Evolutionary conservation across 2,113 vertebrate genomes (phyloP), one percentile per base, ranked within the genome.

Genomic region (Trichomycterus rosablanca): DNA sequence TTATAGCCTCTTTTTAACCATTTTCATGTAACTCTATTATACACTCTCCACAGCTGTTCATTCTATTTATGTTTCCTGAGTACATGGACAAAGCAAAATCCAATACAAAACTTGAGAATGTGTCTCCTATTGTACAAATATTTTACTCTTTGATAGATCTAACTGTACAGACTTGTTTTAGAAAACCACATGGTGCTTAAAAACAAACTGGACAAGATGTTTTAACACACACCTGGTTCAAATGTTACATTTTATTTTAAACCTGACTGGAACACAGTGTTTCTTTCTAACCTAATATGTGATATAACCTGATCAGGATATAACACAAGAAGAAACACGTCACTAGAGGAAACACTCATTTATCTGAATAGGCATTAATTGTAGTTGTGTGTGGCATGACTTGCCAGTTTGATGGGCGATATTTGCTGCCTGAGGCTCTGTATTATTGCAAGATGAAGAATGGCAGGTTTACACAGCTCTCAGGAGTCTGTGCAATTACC

Each of bases 151-250:
- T 58, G 74, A 71, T 73, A 75, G 77, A 79, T 75, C 78, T 56
- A 66, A 68, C 62, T 28, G 68, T 77, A 65, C 53, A 71, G 66
- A 70, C 59, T 64, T 74, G 30, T 71, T 72, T 26, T 1, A 44
- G 79, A 74, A 67, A 74, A 73, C 26, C 71, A 73, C 45, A 67
- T 10, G 52, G 52, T 30, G 67, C 69, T 72, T 58, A 61, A 67
- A 72, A 61, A 50, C 69, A 37, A 20, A 46, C 61, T 51, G 59
- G 52, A 70, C 61, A 65, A 56, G 50, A 23, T 37, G 58, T 35
- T 57, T 61, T 68, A 6, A 35, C 74, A 79, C 67, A 82, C 82
- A 83, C 85, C 83, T 86, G 81, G 73, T 85, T 87, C 81, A 50
- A 67, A 72, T 86, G 82, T 81, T 53, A 80, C 64, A 63, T 73